Evolutionary conservation across 2,888 invertebrate species (phyloP).

Genomic region (Drosophila longiperda): DNA sequence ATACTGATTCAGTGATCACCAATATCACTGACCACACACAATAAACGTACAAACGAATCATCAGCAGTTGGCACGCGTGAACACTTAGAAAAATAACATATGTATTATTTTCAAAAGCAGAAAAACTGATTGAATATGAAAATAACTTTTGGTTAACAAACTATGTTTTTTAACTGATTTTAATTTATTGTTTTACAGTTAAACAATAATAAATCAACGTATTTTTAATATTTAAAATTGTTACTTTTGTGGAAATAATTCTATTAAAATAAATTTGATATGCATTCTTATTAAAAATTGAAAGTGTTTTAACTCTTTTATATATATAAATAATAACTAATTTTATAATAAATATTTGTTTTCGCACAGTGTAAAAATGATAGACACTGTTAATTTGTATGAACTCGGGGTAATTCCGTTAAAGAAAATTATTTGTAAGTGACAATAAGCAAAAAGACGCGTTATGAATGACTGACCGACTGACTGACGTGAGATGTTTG

Average conservation of each 20-base stretch:
- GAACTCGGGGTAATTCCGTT: slow-evolving; percentile 78
- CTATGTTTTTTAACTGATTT: background rate
- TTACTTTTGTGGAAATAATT: background rate
- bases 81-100: background rate
- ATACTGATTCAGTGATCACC: slow-evolving; percentile 59
- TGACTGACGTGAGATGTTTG: slow-evolving; percentile 35
- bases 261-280: background rate
- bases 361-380: background rate
- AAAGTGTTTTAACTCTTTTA: no score
- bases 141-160: background rate
- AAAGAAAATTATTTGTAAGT: slow-evolving; percentile 47
- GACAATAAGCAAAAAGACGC: slow-evolving; percentile 22
- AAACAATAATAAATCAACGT: background rate
- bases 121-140: background rate
- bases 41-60: slow-evolving; percentile 22
- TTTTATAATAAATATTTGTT: background rate
- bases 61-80: slow-evolving; percentile 45
- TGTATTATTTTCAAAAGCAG: background rate
- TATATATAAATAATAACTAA: no score
- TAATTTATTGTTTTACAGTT: background rate
- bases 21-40: slow-evolving; percentile 38
- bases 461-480: slow-evolving; percentile 42
- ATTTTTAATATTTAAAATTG: background rate
- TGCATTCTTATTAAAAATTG: no score
- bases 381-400: slow-evolving; percentile 61